Base-by-base conservation (phyloP, 2,888 invertebrate genomes). In the Troides helena region DNA sequence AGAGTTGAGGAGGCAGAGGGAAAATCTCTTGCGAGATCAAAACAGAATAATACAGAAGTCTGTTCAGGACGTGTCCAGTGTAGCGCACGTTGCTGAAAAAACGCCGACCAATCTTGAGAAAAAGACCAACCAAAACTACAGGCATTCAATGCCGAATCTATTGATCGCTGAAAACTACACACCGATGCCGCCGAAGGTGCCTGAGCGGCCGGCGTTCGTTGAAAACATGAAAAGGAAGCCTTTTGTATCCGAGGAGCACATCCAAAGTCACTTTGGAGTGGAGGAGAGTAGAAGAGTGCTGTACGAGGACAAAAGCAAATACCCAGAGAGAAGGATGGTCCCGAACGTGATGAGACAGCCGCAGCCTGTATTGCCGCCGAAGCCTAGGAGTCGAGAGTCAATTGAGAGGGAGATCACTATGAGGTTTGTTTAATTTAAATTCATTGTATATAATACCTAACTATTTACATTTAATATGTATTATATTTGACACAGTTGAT, bases 1-100 rank as follows among this genome's bases (percentile, higher is more conserved):
- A 81, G 96, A 96, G 81, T 80, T 96, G 17, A 94, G 96, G 74
- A 92, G 96, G 4, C 96, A 96, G 80, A 93, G 96, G 17, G 96
- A 95, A 77, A 96, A 95, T 81, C 87, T 96, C 14, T 88, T 95
- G 25, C 93, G 95, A 59, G 96, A 96, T 79, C 93, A 95, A 78
- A 94, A 94, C n/a, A 87, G 94, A 1, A 88, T 94, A 72, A 89
- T 94, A 68, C 93, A 94, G 74, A 93, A 94, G 67, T 95, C 96
- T 0, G 89, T 95, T 56, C 95, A 95, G 77, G 95, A 96, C 75
- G 90, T 95, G 12, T 94, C 87, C 17, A 84, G 73, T 53, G 85
- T 78, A 79, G 85, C 77, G 70, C 85, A 75, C 67, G 81, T 81
- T 50, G 90, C 84, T 36, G 92, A 85, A 67, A 93, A 89, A 72